Base-by-base conservation (phyloP, 2,797 vertebrate species). In the Macroramphosus scolopax region DNA sequence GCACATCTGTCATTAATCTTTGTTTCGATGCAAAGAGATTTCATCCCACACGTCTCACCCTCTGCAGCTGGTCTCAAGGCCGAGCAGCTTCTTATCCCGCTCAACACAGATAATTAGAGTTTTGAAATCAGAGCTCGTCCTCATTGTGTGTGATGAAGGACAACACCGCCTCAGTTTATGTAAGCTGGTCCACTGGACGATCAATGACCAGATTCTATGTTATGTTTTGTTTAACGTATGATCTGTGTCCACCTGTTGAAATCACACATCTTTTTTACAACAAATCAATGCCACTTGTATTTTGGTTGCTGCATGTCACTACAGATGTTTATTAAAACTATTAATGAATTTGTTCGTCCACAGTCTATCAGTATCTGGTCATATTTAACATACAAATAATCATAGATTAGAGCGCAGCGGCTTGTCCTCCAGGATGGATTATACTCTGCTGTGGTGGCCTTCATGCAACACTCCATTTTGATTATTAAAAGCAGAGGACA, bases 401-500 rank as follows among this genome's bases (percentile, higher is more conserved):
- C 32, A 49, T 35, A 60, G 68, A 67, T 76, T 70, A 64, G 47
- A 36, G 56, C 58, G 65, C 24, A 16, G 52, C 31, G 68, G 59
- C 58, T 63, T 73, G 63, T 77, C 68, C 65, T 66, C 54, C 60
- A 32, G 33, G 43, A 1, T 66, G 71, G 77, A 86, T 85, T 82
- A 81, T 43, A 17, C 51, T 31, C 47, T 11, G 38, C 13, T 43
- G 54, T 8, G 38, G 37, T 32, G 58, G 57, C 65, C 53, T 50
- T 24, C 5, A 15, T 25, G 3, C 49, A 59, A 72, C n/a, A 60
- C 56, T 77, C 75, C 72, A 83, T 74, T 85, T 79, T 76, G 64
- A 78, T 83, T 80, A 86, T 85, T 75, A 82, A 83, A 82, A 62
- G 57, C 57, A 47, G 43, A 63, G 65, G 58, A 66, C 61, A 68